A percentile compares a stretch with the other conserved stretches of the same genome.
These are phyloP conservation scores for Anthoscopus minutus DNA, from an alignment of 2,113 vertebrate species.

Conservation along the genomic window DNA sequence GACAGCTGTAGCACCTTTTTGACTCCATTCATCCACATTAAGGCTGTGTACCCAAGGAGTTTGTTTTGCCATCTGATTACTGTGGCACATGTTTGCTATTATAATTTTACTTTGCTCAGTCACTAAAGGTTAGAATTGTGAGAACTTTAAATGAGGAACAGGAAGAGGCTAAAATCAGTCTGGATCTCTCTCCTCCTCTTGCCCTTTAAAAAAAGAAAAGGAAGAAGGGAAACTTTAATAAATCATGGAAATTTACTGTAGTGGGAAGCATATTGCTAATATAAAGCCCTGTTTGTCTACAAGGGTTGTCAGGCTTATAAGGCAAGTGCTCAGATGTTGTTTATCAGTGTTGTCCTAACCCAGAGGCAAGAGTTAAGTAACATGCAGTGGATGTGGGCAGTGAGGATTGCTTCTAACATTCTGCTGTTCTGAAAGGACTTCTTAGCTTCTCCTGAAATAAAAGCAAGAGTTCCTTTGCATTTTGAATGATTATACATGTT, in stretches of 20 bases:
- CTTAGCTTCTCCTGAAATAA: neutral
- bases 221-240: neutral
- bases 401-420: neutral
- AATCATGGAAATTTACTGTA: neutral
- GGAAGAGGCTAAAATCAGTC: neutral
- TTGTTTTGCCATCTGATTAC: neutral
- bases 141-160: neutral
- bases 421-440: neutral
- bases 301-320: neutral
- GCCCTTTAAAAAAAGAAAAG: neutral
- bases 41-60: neutral
- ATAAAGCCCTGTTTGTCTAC: neutral
- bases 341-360: neutral
- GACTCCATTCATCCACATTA: neutral
- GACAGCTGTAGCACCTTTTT: neutral
- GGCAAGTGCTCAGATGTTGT: neutral
- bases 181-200: neutral
- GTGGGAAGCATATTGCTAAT: neutral
- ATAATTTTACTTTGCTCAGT: neutral
- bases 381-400: neutral
- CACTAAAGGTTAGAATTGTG: neutral
- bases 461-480: neutral
- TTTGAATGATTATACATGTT: neutral
- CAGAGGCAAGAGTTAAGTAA: constrained; percentile 21
- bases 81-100: neutral